These are phyloP conservation scores for Caenorhabditis sulstoni DNA, from an alignment of 2,888 invertebrate genomes.

Conservation along the genomic window DNA sequence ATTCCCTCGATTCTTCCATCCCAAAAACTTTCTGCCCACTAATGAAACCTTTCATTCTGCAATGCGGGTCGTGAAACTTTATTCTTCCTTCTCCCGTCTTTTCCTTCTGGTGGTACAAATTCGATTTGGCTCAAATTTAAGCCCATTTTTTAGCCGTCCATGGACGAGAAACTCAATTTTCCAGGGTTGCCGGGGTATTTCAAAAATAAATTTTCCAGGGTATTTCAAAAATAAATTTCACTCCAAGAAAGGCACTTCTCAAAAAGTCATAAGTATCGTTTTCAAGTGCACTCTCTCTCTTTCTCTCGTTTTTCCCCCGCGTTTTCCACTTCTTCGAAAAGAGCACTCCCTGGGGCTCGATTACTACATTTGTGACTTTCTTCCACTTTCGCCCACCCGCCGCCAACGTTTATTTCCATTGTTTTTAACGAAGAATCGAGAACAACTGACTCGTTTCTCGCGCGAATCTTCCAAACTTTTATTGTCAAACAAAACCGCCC, in stretches of 20 bases:
- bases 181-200: no score
- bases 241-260: not conserved
- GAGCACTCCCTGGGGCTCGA: conserved; percentile 43
- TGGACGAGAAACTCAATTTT: no score
- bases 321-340: not conserved
- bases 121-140: conserved; percentile 23
- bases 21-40: not conserved
- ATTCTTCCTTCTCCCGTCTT: conserved; percentile 14
- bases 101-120: conserved; percentile 8
- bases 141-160: no score
- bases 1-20: not conserved
- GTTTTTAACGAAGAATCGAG: conserved; percentile 8
- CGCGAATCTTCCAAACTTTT: not conserved
- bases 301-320: not conserved
- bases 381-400: not conserved
- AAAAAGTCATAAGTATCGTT: conserved; percentile 15
- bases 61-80: not conserved
- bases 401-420: conserved; percentile 8
- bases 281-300: conserved; percentile 2
- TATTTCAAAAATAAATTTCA: no score
- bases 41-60: conserved; percentile 15
- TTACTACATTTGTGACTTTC: conserved; percentile 49
- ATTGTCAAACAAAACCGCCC: not conserved
- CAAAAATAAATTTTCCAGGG: no score
- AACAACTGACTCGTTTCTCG: conserved; percentile 1